phyloP scores from a whole-genome alignment of 1,140 invertebrate genomes.

The Cydia splendana region DNA sequence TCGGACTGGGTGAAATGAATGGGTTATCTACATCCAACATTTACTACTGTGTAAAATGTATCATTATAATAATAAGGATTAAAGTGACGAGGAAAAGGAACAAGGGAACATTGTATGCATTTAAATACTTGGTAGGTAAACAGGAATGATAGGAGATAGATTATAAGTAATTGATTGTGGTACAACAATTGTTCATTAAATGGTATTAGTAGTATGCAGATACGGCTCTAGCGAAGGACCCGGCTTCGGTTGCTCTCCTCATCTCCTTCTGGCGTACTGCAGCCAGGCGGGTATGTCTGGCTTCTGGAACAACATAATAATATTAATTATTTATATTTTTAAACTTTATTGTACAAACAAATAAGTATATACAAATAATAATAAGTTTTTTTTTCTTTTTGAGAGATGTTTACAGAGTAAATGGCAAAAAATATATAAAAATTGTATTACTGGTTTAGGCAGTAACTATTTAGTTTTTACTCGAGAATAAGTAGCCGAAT shows the following conservation, averaged over 20 bases:
- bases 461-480: too few relatives aligned
- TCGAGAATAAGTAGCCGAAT: too few relatives aligned
- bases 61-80: not conserved
- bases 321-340: not conserved
- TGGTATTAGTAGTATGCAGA: slow-evolving; percentile 40
- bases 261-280: slow-evolving; percentile 71
- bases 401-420: too few relatives aligned
- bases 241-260: slow-evolving; percentile 53
- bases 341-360: too few relatives aligned
- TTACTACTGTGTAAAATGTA: slow-evolving; percentile 29
- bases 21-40: not conserved
- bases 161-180: slow-evolving; percentile 5
- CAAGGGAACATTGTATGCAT: too few relatives aligned
- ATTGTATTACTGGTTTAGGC: too few relatives aligned
- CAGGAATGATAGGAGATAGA: not conserved
- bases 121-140: too few relatives aligned
- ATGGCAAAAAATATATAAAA: too few relatives aligned
- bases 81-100: not conserved
- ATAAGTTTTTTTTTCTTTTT: too few relatives aligned
- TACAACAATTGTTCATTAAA: slow-evolving; percentile 25
- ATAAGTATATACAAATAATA: too few relatives aligned
- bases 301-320: slow-evolving; percentile 55
- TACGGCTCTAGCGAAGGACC: slow-evolving; percentile 40
- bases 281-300: slow-evolving; percentile 71
- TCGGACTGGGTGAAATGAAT: slow-evolving; percentile 14